phyloP scores from a whole-genome alignment of 2,113 vertebrate genomes.

The Delphinapterus leucas region DNA sequence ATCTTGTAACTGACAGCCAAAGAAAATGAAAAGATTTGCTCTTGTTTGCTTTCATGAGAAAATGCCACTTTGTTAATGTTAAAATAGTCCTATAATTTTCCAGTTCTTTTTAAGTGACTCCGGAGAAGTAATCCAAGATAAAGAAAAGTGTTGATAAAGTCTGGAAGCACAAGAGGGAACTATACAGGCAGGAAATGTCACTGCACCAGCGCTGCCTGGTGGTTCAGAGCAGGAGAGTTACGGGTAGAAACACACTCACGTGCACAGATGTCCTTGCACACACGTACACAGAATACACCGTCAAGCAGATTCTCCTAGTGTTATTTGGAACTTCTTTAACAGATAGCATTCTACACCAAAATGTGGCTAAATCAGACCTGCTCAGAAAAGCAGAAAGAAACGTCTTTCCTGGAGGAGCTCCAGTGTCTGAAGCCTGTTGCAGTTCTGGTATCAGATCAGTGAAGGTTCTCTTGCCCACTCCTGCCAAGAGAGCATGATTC shows the following conservation, averaged over 20 bases:
- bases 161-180: neutral
- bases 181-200: neutral
- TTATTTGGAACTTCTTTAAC: neutral
- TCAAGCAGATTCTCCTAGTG: neutral
- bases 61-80: neutral
- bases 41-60: slow-evolving; percentile 31
- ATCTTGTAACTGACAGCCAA: slow-evolving; percentile 5
- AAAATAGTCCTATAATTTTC: neutral
- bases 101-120: slow-evolving; percentile 22
- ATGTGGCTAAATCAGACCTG: neutral
- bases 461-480: neutral
- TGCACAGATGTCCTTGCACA: neutral
- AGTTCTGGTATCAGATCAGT: neutral
- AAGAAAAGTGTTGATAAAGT: neutral
- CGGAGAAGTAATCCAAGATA: slow-evolving; percentile 4
- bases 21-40: slow-evolving; percentile 16
- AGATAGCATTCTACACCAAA: neutral
- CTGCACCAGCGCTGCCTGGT: neutral
- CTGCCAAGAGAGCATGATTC: neutral
- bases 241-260: neutral
- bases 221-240: neutral
- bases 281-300: neutral
- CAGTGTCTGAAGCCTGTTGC: neutral
- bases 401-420: neutral
- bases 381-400: neutral